Evolutionary conservation across 2,113 vertebrate species (phyloP), one percentile per base, ranked within the genome.

Genomic region (Ictalurus furcatus): DNA sequence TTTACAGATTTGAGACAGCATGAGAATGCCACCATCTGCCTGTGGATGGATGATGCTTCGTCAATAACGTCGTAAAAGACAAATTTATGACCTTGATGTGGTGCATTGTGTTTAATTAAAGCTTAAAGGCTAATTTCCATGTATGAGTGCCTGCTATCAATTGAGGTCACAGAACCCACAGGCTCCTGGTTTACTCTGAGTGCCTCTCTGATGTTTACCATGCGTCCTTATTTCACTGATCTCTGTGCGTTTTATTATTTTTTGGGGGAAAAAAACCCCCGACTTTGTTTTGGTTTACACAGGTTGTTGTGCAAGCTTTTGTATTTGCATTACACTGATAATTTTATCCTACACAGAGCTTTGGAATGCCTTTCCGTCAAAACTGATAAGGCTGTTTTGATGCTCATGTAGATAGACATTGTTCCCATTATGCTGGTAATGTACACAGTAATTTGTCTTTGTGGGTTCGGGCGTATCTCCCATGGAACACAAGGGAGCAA

Each of bases 41-140:
- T 94, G 95, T 92, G 94, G 93, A 93, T 52, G 48, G 91, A 94
- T 92, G 94, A 95, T 93, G 93, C 93, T 94, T 93, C 94, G 93
- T 95, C 93, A 95, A 94, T 96, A 95, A 93, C 91, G 94, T 95
- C 95, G 95, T 95, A 95, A 95, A 93, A 95, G 89, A 79, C 84
- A 91, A 90, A 94, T 94, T 94, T 93, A 94, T 95, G 94, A 95
- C 95, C 93, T 96, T 95, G 91, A 94, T 94, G 93, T 92, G 93
- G 86, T 93, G 92, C 92, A 92, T 93, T 91, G 93, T 93, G 94
- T 93, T 95, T 96, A 95, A 96, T 96, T 95, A 95, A 84, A 93
- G 93, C 93, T 92, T 94, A 94, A 94, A 93, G 94, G 94, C 95
- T 94, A 93, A 96, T 95, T 94, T 95, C 92, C 94, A 94, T 94